phyloP scores from a whole-genome alignment of 1,140 invertebrate species.

The Pogonus chalceus region DNA sequence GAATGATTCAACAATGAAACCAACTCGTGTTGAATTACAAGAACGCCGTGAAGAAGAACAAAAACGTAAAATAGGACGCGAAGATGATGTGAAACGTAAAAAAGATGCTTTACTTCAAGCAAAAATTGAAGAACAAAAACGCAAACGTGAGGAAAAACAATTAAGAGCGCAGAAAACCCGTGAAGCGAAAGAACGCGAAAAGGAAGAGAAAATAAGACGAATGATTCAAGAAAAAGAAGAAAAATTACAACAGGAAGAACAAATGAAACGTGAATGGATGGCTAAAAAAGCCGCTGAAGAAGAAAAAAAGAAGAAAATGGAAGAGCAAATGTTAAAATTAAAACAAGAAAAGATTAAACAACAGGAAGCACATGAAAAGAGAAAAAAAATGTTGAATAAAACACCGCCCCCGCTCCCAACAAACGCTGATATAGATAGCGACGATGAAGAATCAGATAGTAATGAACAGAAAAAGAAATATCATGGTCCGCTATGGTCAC shows the following conservation, averaged over 20 bases:
- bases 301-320: constrained; percentile 22
- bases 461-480: constrained; percentile 33
- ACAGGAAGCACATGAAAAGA: constrained; percentile 22
- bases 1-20: background rate
- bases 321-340: constrained; percentile 18
- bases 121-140: constrained; percentile 41
- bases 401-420: constrained; percentile 38
- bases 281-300: constrained; percentile 34
- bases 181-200: constrained; percentile 44
- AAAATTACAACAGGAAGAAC: constrained; percentile 40
- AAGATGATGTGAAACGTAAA: constrained; percentile 34
- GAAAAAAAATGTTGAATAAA: constrained; percentile 23
- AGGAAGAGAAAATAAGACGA: constrained; percentile 43
- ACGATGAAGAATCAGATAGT: constrained; percentile 43
- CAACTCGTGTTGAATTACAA: background rate
- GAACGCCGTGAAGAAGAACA: constrained; percentile 27
- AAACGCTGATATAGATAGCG: no score
- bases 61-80: constrained; percentile 33
- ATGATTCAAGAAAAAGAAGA: constrained; percentile 41
- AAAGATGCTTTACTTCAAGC: constrained; percentile 23
- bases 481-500: constrained; percentile 41
- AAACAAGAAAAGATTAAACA: no score
- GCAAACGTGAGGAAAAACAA: constrained; percentile 48
- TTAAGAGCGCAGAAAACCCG: constrained; percentile 44
- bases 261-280: constrained; percentile 32